Evolutionary conservation across 2,113 vertebrate genomes (phyloP).

Genomic region (Dolichallabes microphthalmus): DNA sequence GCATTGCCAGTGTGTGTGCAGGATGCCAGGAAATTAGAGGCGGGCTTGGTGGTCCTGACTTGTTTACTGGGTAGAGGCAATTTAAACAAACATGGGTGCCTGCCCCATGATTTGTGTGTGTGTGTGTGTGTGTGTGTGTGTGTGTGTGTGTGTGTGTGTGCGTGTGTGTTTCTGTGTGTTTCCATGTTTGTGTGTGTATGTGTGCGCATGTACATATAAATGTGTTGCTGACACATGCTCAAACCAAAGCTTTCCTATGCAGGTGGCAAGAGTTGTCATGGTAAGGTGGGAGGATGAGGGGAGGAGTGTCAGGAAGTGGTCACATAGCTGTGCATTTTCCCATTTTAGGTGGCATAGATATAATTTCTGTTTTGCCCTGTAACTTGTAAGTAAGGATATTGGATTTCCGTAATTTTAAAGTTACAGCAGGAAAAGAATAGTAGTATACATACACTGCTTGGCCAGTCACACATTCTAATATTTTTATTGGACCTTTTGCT

Average conservation of each 20-base stretch:
- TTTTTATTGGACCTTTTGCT: too few species aligned
- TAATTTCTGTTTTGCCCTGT: too few species aligned
- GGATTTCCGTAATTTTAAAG: not conserved
- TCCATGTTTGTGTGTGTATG: slow-evolving; percentile 31
- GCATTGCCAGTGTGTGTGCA: not conserved
- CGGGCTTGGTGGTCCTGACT: slow-evolving; percentile 72
- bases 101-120: slow-evolving; percentile 42
- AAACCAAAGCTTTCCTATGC: slow-evolving; percentile 12
- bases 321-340: slow-evolving; percentile 23
- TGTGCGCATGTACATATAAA: not conserved
- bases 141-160: too few species aligned
- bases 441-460: not conserved
- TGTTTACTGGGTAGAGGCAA: slow-evolving; percentile 67
- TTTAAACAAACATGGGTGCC: slow-evolving; percentile 69
- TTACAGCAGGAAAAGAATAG: not conserved
- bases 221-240: slow-evolving; percentile 9
- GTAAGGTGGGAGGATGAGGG: not conserved
- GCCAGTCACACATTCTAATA: too few species aligned
- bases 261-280: slow-evolving; percentile 13
- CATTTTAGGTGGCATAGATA: slow-evolving; percentile 18
- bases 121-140: too few species aligned
- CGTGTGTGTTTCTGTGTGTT: not conserved
- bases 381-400: not conserved
- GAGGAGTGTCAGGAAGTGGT: too few species aligned
- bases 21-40: slow-evolving; percentile 11